Base-by-base conservation (phyloP, 2,797 vertebrate species). In the Tragopan temminckii region DNA sequence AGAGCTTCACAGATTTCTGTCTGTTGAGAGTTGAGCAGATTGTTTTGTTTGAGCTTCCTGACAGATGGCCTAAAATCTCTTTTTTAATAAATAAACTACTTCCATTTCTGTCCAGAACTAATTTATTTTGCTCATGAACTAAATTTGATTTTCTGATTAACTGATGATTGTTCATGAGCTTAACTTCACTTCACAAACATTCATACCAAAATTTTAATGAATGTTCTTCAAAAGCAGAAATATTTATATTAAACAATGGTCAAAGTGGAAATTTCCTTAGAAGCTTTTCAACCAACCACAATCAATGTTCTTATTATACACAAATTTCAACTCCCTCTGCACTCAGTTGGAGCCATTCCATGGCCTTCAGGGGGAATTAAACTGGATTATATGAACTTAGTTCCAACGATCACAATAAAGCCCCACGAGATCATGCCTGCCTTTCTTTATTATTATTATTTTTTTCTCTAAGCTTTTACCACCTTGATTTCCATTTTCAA, bases 31-130 rank as follows among this genome's bases (percentile, higher is more conserved):
- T 0, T 71, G 42, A 75, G 24, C 61, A 80, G 71, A 88, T 63
- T 91, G 74, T 77, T 91, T 92, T 76, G 85, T 53, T 77, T 82
- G 57, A 58, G 24, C 80, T 91, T 94, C 83, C 90, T 82, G 71
- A 94, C 64, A 94, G 85, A 95, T 90, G 90, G 76, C 45, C 36
- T 84, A 81, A 91, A 95, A 86, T 80, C 33, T 46, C 66, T 71
- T 80, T 76, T 79, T 76, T 91, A 63, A 80, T 93, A 95, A 90
- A 80, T 90, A 90, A 80, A 77, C 29, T 62, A 40, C 57, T 80
- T 89, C 45, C 2, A 48, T 61, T 85, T 95, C 68, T 93, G 27
- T 17, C 36, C 53, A 82, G 62, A 90, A 90, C 23, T 85, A 62
- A 92, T 89, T 91, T 87, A 79, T 85, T 90, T 91, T 87, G 40